These are phyloP conservation scores for Typhlomys cinereus DNA, from an alignment of 2,113 vertebrate species.

Conservation along the genomic window DNA sequence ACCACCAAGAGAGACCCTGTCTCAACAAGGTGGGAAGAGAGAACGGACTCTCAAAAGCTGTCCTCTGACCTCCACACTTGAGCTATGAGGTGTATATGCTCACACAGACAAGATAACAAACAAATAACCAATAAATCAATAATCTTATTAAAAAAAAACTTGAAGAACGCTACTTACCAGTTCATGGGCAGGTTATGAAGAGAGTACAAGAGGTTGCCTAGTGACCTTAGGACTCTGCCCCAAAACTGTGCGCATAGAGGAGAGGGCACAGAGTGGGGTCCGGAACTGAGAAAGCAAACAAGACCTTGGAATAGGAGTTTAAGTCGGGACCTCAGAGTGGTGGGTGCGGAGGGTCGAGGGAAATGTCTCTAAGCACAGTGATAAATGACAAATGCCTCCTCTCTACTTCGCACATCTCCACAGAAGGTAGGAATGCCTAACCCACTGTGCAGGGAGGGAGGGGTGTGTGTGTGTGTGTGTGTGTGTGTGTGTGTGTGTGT, in stretches of 20 bases:
- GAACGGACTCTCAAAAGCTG: too few relatives aligned
- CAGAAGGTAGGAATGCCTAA: neutral
- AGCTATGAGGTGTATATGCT: too few relatives aligned
- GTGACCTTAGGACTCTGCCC: neutral
- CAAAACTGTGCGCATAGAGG: neutral
- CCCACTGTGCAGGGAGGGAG: neutral
- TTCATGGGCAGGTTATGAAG: too few relatives aligned
- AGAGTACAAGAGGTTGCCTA: neutral
- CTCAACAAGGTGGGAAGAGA: too few relatives aligned
- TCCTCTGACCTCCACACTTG: too few relatives aligned
- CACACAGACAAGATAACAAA: too few relatives aligned
- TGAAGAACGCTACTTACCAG: too few relatives aligned
- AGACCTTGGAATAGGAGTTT: neutral
- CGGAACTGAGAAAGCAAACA: neutral
- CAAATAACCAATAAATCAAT: too few relatives aligned
- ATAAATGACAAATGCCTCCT: neutral
- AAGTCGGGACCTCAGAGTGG: neutral
- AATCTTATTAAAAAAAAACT: too few relatives aligned
- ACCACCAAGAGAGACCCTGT: too few relatives aligned
- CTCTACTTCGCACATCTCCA: conserved; percentile 4
- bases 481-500: too few relatives aligned
- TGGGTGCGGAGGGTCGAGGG: neutral
- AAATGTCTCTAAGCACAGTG: neutral
- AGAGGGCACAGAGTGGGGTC: neutral
- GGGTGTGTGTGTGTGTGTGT: neutral